A percentile compares a stretch with the other conserved stretches of the same genome.
These are phyloP conservation scores for Quiscalus mexicanus DNA, from an alignment of 2,113 vertebrate genomes.

Conservation along the genomic window DNA sequence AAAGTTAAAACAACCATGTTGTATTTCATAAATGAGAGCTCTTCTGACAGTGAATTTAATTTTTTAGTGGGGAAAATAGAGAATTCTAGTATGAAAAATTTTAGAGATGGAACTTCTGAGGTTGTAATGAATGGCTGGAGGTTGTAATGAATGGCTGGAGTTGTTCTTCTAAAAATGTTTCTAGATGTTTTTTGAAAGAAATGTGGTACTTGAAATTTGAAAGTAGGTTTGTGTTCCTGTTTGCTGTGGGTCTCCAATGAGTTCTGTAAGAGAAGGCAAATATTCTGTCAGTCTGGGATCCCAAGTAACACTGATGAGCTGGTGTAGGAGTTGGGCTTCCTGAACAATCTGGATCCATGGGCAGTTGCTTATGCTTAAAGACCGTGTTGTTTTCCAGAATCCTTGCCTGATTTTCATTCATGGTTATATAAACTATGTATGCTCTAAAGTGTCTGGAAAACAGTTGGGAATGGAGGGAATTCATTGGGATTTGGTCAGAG, in stretches of 20 bases:
- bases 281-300: neutral
- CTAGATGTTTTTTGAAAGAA: neutral
- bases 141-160: too few species aligned
- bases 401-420: rapidly evolving
- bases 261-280: neutral
- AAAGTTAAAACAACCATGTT: neutral
- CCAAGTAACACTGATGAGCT: rapidly evolving
- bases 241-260: neutral
- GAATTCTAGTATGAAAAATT: neutral
- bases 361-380: neutral
- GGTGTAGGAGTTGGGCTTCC: neutral
- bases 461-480: neutral
- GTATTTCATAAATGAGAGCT: neutral
- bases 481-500: neutral
- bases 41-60: neutral
- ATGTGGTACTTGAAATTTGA: neutral
- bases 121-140: neutral
- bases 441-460: neutral
- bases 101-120: neutral
- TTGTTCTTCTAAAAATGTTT: neutral
- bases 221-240: neutral
- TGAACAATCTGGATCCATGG: neutral
- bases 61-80: neutral
- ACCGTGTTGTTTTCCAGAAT: neutral
- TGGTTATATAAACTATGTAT: neutral